These are phyloP conservation scores for Cynodonichthys magdalenae DNA, from an alignment of 2,797 vertebrate genomes.

Conservation along the genomic window DNA sequence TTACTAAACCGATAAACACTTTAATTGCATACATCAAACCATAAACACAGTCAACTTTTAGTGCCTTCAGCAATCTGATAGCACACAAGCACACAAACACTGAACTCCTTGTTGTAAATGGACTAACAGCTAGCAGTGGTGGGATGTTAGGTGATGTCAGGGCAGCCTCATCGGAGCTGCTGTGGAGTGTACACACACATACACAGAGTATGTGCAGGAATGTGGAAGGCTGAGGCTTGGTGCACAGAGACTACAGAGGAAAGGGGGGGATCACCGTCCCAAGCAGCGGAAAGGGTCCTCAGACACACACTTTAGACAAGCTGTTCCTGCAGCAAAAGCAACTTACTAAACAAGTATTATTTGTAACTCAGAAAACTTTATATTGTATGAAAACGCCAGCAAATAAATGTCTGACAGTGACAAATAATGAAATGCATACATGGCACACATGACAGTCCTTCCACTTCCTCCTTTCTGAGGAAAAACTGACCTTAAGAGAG, in stretches of 20 bases:
- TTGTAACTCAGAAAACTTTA: not conserved
- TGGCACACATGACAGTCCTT: constrained; percentile 53
- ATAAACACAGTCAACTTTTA: constrained; percentile 52
- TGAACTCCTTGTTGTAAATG: constrained; percentile 61
- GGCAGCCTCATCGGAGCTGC: constrained; percentile 53
- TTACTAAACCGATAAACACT: constrained; percentile 28
- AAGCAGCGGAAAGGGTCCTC: constrained; percentile 65
- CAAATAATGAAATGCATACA: constrained; percentile 43
- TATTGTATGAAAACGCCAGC: not conserved
- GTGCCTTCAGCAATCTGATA: constrained; percentile 48
- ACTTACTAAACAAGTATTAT: no score
- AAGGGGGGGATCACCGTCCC: no score
- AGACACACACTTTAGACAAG: constrained; percentile 33
- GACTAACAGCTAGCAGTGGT: constrained; percentile 56
- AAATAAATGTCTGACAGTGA: constrained; percentile 4
- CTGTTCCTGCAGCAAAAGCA: constrained; percentile 32
- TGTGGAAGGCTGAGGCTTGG: constrained; percentile 69
- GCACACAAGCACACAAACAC: constrained; percentile 54
- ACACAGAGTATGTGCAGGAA: constrained; percentile 71
- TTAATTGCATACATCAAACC: constrained; percentile 30
- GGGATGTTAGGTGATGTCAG: constrained; percentile 74
- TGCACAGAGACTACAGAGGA: constrained; percentile 69
- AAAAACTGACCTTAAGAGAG: constrained; percentile 40
- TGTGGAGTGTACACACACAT: constrained; percentile 63
- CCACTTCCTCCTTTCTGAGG: constrained; percentile 68